A percentile compares a stretch with the other conserved stretches of the same genome.
These are phyloP conservation scores for Dastarcus helophoroides DNA, from an alignment of 2,888 invertebrate genomes.

Conservation along the genomic window DNA sequence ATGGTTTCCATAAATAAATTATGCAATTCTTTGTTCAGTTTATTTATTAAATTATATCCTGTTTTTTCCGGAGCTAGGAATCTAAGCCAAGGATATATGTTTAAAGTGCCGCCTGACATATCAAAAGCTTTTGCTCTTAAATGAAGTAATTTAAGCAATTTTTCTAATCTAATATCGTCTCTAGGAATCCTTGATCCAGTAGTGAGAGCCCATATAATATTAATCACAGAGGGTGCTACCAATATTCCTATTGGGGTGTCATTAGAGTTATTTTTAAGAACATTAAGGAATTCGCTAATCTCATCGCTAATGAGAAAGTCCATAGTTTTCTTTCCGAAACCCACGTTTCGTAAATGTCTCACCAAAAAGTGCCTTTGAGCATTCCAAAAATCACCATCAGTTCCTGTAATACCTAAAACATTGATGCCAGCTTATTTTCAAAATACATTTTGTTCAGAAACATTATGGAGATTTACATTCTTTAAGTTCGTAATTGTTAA, in stretches of 20 bases:
- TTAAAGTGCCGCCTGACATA: constrained; percentile 40
- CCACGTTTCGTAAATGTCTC: constrained; percentile 39
- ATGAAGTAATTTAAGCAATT: constrained; percentile 39
- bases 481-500: no score
- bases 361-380: constrained; percentile 42
- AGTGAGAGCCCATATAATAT: constrained; percentile 52
- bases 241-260: constrained; percentile 27
- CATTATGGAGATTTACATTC: no score
- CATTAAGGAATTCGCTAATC: constrained; percentile 34
- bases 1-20: constrained; percentile 46
- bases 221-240: constrained; percentile 48
- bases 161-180: constrained; percentile 35
- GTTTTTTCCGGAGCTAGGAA: constrained; percentile 47
- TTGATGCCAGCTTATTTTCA: no score
- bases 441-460: no score
- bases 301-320: constrained; percentile 40
- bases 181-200: constrained; percentile 39
- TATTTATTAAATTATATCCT: constrained; percentile 47
- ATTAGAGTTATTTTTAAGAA: constrained; percentile 22
- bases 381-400: constrained; percentile 44
- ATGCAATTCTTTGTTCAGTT: constrained; percentile 44
- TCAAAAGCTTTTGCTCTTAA: constrained; percentile 36
- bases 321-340: constrained; percentile 43
- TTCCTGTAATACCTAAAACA: constrained; percentile 44
- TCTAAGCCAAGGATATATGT: constrained; percentile 51